Evolutionary conservation across 2,888 invertebrate species (phyloP).

Genomic region (Bellardia pandia): DNA sequence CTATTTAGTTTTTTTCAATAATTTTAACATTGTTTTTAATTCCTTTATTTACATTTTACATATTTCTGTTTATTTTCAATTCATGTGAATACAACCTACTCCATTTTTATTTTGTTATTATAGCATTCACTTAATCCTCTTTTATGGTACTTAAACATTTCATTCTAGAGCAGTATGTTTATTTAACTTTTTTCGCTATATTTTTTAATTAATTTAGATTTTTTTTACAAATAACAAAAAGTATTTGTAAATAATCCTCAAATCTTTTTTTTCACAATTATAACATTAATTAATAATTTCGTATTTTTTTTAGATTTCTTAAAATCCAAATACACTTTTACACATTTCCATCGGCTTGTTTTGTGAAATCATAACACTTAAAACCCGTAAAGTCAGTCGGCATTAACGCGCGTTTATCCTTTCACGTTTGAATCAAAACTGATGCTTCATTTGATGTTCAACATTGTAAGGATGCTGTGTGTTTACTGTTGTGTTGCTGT

Average conservation of each 20-base stretch:
- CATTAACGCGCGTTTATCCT: constrained; percentile 54
- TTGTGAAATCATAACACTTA: not conserved
- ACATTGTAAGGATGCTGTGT: constrained; percentile 63
- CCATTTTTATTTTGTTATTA: not conserved
- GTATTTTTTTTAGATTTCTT: not conserved
- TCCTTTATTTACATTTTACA: not conserved
- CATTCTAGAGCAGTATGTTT: not conserved
- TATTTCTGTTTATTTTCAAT: not conserved
- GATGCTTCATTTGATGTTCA: constrained; percentile 58
- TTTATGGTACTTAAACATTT: not conserved
- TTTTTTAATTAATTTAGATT: not conserved
- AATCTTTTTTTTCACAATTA: not conserved
- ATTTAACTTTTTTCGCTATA: not conserved
- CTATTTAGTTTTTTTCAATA: too few relatives aligned
- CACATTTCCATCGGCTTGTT: not conserved
- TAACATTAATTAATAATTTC: not conserved
- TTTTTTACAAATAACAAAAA: too few relatives aligned
- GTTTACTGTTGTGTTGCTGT: not conserved
- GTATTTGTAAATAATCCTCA: not conserved
- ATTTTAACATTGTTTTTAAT: too few relatives aligned
- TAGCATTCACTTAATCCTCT: not conserved
- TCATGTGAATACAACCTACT: not conserved
- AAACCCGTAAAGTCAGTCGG: constrained; percentile 7
- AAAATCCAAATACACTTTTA: not conserved
- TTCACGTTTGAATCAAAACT: constrained; percentile 69